Conservation (phyloP, 1,140 invertebrate genomes). For the Leptinotarsa undecemlineata region DNA sequence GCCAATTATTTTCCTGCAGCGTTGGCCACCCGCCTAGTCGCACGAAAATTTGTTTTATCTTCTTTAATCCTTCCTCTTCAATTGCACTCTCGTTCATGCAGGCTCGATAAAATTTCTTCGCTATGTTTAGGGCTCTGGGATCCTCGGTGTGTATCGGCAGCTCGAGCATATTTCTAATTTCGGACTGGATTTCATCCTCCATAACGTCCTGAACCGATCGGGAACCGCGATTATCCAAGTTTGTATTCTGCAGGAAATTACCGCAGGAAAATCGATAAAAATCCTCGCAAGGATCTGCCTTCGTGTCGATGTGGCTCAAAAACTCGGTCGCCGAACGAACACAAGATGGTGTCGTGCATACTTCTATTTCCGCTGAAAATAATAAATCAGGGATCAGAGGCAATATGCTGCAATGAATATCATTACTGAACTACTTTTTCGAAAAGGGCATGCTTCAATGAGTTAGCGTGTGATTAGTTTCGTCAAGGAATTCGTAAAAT, state of each 20-base stretch:
- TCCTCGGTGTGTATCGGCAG: constrained; percentile 36
- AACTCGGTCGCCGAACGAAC: constrained; percentile 39
- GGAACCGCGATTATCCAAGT: constrained; percentile 35
- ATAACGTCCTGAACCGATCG: constrained; percentile 35
- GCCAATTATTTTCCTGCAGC: constrained; percentile 60
- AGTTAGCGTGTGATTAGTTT: no score
- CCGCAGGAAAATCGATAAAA: constrained; percentile 90
- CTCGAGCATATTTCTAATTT: constrained; percentile 43
- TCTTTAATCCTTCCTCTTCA: constrained; percentile 52
- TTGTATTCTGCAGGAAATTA: constrained; percentile 41
- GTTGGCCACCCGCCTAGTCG: constrained; percentile 67
- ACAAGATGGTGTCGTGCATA: constrained; percentile 38
- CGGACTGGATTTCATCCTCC: constrained; percentile 33
- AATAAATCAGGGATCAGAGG: background rate
- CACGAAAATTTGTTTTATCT: constrained; percentile 57
- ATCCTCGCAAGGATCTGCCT: constrained; percentile 81
- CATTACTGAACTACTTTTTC: no score
- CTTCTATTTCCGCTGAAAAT: constrained; percentile 37
- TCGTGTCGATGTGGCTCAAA: constrained; percentile 70
- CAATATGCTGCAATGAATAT: no score
- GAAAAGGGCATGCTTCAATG: no score
- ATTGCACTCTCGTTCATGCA: constrained; percentile 49
- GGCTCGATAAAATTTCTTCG: constrained; percentile 46
- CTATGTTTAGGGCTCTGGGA: constrained; percentile 35
- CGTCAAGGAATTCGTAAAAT: no score